Evolutionary conservation across 2,888 invertebrate species (phyloP), one percentile per base, ranked within the genome.

Genomic region (Melanargia galathea): DNA sequence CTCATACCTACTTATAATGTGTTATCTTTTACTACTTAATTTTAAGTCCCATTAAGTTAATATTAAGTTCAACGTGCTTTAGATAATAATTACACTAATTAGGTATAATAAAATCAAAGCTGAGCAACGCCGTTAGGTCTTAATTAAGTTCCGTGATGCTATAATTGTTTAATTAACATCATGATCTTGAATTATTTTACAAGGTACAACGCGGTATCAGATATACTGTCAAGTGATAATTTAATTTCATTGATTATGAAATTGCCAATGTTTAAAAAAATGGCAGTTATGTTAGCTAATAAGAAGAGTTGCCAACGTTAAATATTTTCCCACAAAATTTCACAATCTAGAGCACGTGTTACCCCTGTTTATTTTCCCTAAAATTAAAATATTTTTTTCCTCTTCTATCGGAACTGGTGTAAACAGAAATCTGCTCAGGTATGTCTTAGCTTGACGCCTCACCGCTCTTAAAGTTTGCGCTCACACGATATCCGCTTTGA

Each of bases 391-490:
- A 78, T 75, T 83, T 74, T n/a, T 90, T 86, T 86, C 84, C 83
- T 84, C 82, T 84, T 80, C 86, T 81, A 82, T 84, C 82, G 90
- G 90, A 87, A 83, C 89, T 85, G 88, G 83, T 87, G 83, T 84
- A 80, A 75, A 83, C 88, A 90, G 91, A 91, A 90, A 90, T 81
- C 87, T 91, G 71, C 82, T 91, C 86, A 91, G 91, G 90, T 91
- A 91, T 79, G 90, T 91, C 84, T 76, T 79, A 77, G 88, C 87
- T 90, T 88, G 79, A 79, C 82, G 84, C 82, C 80, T 81, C 84
- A 79, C 78, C 75, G 80, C 84, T 84, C 78, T 49, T 64, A 80
- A 75, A 79, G 79, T 67, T 73, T 70, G 75, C 72, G 77, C 79
- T 80, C 79, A 83, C 87, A 83, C 78, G 73, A 77, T 79, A 82